These are phyloP conservation scores for Falco concolor DNA, from an alignment of 2,797 vertebrate species.

Conservation along the genomic window DNA sequence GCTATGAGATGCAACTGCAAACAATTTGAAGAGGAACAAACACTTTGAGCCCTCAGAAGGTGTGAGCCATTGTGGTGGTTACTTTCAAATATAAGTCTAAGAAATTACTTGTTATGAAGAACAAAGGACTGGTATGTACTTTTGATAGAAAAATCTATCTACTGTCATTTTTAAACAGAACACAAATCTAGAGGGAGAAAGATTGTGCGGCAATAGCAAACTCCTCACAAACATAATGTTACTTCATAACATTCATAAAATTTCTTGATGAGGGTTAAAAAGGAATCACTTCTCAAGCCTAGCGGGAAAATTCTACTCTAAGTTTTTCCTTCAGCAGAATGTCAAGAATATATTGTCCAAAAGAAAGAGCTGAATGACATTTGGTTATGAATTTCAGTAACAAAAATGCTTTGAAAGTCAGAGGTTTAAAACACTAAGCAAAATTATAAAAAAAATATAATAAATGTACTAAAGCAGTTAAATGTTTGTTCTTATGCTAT, in stretches of 20 bases:
- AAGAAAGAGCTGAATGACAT: neutral
- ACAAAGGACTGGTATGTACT: neutral
- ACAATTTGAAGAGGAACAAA: neutral
- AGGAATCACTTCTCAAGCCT: neutral
- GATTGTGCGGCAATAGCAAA: neutral
- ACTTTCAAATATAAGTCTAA: neutral
- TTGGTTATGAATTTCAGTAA: neutral
- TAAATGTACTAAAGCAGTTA: neutral
- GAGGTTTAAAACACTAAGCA: neutral
- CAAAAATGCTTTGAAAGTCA: neutral
- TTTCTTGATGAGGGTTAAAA: neutral
- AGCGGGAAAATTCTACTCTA: neutral
- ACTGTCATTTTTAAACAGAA: neutral
- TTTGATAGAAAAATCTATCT: neutral
- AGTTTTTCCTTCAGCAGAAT: neutral
- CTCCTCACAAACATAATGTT: neutral
- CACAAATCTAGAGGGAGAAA: neutral
- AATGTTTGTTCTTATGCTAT: neutral
- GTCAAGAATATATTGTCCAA: neutral
- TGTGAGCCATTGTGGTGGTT: neutral
- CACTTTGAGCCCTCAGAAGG: neutral
- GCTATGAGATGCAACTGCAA: neutral
- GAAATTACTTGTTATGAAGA: neutral
- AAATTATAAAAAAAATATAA: neutral
- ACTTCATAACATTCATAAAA: neutral